These are phyloP conservation scores for Muntiacus reevesi DNA, from an alignment of 2,113 vertebrate species.

Conservation along the genomic window DNA sequence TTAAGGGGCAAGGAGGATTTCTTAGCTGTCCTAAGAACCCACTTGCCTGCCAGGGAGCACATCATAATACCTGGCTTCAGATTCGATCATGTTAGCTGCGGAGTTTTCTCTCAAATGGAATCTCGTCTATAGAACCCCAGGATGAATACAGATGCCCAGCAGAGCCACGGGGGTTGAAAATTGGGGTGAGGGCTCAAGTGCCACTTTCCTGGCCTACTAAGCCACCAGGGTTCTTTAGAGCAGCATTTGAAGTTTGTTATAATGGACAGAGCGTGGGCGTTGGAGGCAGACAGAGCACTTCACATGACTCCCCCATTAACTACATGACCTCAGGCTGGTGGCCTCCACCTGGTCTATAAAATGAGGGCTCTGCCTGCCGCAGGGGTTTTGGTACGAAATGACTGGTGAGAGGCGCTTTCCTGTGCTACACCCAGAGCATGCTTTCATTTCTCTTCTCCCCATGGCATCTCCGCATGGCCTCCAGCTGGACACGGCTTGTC, in stretches of 20 bases:
- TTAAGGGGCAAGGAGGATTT: not conserved
- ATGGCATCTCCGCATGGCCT: accelerated
- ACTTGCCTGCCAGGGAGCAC: too few species aligned
- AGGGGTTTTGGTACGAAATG: not conserved
- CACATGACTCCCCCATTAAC: not conserved
- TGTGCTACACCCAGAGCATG: not conserved
- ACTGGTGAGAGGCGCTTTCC: not conserved
- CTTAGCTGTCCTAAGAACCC: not conserved
- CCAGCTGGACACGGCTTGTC: not conserved
- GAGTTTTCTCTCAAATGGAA: not conserved
- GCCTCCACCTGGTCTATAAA: not conserved
- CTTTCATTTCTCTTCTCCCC: not conserved
- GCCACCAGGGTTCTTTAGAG: not conserved
- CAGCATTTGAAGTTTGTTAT: not conserved
- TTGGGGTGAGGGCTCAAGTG: not conserved
- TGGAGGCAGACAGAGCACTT: not conserved
- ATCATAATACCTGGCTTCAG: not conserved
- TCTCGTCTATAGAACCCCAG: not conserved
- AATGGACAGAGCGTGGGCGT: not conserved
- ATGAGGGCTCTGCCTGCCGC: not conserved
- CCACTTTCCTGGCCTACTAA: not conserved
- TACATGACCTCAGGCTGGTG: not conserved
- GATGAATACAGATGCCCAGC: not conserved
- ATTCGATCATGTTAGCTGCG: not conserved
- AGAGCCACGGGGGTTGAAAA: not conserved